phyloP scores from a whole-genome alignment of 2,113 vertebrate genomes.

The Cinclus mexicanus region DNA sequence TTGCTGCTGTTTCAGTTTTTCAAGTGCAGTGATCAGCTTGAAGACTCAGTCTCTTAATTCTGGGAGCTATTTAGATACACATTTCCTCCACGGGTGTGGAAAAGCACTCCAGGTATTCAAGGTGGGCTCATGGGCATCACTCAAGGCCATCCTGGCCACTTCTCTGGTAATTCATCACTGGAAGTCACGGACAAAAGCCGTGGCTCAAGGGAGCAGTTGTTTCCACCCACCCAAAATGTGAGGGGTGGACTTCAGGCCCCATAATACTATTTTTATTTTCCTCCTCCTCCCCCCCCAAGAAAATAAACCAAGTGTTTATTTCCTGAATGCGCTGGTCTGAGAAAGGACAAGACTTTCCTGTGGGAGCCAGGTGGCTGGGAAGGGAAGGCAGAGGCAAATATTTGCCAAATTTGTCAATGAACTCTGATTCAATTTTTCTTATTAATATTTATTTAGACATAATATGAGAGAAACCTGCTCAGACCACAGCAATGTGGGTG shows the following conservation, averaged over 20 bases:
- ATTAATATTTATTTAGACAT: slow-evolving; percentile 61
- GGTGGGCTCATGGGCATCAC: not conserved
- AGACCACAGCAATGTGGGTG: slow-evolving; percentile 43
- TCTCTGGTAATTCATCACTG: not conserved
- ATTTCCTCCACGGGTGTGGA: not conserved
- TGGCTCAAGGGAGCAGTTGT: not conserved
- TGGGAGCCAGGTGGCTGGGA: not conserved
- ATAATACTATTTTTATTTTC: slow-evolving; percentile 11
- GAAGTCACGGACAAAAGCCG: not conserved
- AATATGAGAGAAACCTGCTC: slow-evolving; percentile 50
- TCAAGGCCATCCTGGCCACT: not conserved
- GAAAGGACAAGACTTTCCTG: slow-evolving; percentile 42
- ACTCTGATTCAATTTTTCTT: slow-evolving; percentile 59
- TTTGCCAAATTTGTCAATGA: slow-evolving; percentile 60
- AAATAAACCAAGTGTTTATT: slow-evolving; percentile 34
- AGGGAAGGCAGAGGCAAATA: slow-evolving; percentile 44
- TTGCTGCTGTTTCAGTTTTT: not conserved
- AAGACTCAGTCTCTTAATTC: not conserved
- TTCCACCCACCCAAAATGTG: not conserved
- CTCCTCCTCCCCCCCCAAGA: not conserved
- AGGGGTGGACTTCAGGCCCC: not conserved
- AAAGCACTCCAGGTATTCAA: not conserved
- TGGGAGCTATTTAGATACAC: not conserved
- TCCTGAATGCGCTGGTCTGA: slow-evolving; percentile 14
- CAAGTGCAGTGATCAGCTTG: not conserved